These are phyloP conservation scores for Sturnira hondurensis DNA, from an alignment of 2,113 vertebrate genomes.

Conservation along the genomic window DNA sequence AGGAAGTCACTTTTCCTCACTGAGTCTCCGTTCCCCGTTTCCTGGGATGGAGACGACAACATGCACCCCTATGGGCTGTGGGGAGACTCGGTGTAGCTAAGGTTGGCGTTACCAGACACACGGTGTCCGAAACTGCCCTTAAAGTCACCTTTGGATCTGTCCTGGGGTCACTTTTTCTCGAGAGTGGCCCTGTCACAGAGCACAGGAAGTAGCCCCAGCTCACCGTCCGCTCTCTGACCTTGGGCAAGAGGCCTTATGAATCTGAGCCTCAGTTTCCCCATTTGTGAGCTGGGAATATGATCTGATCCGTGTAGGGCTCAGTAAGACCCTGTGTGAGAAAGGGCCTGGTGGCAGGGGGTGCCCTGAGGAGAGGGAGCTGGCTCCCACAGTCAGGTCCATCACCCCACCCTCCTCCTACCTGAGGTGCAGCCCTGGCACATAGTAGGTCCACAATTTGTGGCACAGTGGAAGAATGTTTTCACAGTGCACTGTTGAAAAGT, in stretches of 20 bases:
- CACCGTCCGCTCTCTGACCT: not conserved
- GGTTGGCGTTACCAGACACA: not conserved
- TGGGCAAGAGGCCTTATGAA: no score
- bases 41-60: no score
- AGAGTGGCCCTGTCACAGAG: no score
- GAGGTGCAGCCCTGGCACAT: not conserved
- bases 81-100: not conserved
- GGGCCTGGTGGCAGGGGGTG: not conserved
- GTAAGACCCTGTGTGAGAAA: not conserved
- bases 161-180: not conserved
- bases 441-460: not conserved
- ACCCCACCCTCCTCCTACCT: no score
- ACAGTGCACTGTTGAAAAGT: not conserved
- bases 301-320: not conserved
- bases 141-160: not conserved
- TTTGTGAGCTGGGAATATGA: not conserved
- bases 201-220: not conserved
- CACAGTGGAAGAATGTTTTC: not conserved
- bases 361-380: no score
- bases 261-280: not conserved
- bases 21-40: not conserved
- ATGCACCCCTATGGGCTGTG: not conserved
- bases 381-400: no score
- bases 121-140: not conserved
- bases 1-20: not conserved